phyloP scores from a whole-genome alignment of 2,113 vertebrate genomes.

The Arothron firmamentum region DNA sequence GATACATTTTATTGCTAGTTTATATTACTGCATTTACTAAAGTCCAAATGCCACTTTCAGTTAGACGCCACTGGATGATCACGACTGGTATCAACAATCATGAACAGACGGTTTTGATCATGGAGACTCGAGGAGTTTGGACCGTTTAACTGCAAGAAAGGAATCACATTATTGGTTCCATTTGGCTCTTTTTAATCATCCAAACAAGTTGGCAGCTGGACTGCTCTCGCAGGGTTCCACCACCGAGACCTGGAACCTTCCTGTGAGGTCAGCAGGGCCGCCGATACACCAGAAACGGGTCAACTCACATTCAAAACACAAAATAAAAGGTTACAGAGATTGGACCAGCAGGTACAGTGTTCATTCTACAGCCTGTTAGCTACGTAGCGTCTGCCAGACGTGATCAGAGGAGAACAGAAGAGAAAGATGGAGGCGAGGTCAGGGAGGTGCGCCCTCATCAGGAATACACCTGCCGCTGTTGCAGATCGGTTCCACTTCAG shows the following conservation, averaged over 20 bases:
- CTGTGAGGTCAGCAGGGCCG: slow-evolving; percentile 17
- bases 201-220: slow-evolving; percentile 58
- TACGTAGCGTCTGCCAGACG: slow-evolving; percentile 37
- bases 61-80: too few species aligned
- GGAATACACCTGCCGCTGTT: slow-evolving; percentile 4
- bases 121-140: too few species aligned
- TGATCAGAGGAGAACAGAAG: neutral
- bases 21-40: too few species aligned
- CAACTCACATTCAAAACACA: too few species aligned
- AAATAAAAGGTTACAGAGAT: neutral
- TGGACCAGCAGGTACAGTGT: slow-evolving; percentile 53
- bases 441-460: neutral
- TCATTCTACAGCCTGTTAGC: slow-evolving; percentile 52
- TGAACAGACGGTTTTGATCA: too few species aligned
- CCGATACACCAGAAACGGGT: slow-evolving; percentile 26
- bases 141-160: too few species aligned
- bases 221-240: slow-evolving; percentile 33
- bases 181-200: slow-evolving; percentile 71
- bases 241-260: slow-evolving; percentile 49
- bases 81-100: too few species aligned
- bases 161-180: slow-evolving; percentile 20
- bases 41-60: too few species aligned
- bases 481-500: neutral
- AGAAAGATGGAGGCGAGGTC: neutral
- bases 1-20: too few species aligned